phyloP scores from a whole-genome alignment of 1,140 invertebrate species.

The Eurosta solidaginis region DNA sequence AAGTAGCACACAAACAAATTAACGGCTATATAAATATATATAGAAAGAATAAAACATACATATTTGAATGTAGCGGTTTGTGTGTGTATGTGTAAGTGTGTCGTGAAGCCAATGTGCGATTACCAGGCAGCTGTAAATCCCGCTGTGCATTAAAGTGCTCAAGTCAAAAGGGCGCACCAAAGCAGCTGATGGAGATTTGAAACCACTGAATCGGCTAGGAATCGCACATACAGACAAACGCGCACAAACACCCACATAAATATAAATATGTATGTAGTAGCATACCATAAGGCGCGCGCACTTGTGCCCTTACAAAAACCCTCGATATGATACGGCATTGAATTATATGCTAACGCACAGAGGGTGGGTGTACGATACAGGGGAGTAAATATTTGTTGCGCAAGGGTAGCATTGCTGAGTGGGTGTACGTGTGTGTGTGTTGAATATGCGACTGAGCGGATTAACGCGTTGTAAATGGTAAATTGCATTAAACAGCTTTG shows the following conservation, averaged over 20 bases:
- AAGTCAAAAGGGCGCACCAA: constrained; percentile 9
- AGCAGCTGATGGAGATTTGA: constrained; percentile 22
- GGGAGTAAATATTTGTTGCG: neutral
- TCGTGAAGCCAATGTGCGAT: neutral
- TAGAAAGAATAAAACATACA: neutral
- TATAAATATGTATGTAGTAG: neutral
- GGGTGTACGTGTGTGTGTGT: too few species aligned
- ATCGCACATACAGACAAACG: neutral
- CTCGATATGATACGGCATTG: neutral
- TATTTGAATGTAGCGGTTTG: too few species aligned
- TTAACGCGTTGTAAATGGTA: too few species aligned
- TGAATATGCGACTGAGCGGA: too few species aligned
- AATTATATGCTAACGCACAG: neutral
- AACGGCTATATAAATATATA: neutral
- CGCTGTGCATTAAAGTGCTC: neutral
- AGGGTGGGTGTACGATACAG: neutral
- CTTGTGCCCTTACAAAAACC: neutral
- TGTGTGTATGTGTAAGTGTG: neutral
- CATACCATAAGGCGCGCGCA: neutral
- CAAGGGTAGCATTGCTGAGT: neutral
- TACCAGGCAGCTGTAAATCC: neutral
- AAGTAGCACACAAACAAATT: neutral
- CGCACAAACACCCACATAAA: neutral
- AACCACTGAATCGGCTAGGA: neutral
- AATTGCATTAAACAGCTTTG: constrained; percentile 35